These are phyloP conservation scores for Trichacis sp. DNA, from an alignment of 2,888 invertebrate genomes.

Conservation along the genomic window DNA sequence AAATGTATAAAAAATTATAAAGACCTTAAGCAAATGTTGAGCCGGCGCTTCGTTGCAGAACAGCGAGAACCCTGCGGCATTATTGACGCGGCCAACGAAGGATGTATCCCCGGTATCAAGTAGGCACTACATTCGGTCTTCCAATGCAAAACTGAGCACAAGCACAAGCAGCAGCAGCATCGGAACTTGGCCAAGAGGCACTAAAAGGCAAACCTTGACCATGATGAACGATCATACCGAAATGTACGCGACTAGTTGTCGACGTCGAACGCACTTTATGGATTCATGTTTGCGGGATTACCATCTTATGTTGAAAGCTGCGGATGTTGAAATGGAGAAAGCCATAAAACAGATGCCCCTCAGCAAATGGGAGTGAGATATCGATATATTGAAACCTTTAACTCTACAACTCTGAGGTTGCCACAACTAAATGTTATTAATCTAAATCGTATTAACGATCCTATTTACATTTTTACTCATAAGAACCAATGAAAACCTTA, in stretches of 20 bases:
- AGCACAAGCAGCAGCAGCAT: slow-evolving; percentile 47
- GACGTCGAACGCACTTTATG: slow-evolving; percentile 75
- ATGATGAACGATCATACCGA: slow-evolving; percentile 53
- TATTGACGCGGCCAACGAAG: slow-evolving; percentile 43
- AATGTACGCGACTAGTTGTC: slow-evolving; percentile 56
- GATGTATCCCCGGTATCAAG: slow-evolving; percentile 45
- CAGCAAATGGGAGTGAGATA: slow-evolving; percentile 78
- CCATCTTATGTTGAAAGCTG: slow-evolving; percentile 76
- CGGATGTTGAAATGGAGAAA: slow-evolving; percentile 82
- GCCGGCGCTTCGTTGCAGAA: slow-evolving; percentile 65
- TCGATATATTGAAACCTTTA: too few relatives aligned
- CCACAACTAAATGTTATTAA: too few relatives aligned
- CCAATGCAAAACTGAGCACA: slow-evolving; percentile 49
- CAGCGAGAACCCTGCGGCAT: slow-evolving; percentile 61
- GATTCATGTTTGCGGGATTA: slow-evolving; percentile 77
- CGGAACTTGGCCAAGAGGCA: slow-evolving; percentile 48
- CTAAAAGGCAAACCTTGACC: slow-evolving; percentile 52
- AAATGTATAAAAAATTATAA: too few relatives aligned
- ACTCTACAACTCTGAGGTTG: too few relatives aligned
- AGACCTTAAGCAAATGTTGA: slow-evolving; percentile 22
- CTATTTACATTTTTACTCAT: too few relatives aligned
- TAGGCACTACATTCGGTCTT: slow-evolving; percentile 59
- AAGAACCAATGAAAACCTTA: too few relatives aligned
- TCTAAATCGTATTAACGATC: too few relatives aligned
- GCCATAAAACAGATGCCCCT: slow-evolving; percentile 88